Base-by-base conservation (phyloP, 1,140 invertebrate genomes). In the Drosophila quadrilineata region DNA sequence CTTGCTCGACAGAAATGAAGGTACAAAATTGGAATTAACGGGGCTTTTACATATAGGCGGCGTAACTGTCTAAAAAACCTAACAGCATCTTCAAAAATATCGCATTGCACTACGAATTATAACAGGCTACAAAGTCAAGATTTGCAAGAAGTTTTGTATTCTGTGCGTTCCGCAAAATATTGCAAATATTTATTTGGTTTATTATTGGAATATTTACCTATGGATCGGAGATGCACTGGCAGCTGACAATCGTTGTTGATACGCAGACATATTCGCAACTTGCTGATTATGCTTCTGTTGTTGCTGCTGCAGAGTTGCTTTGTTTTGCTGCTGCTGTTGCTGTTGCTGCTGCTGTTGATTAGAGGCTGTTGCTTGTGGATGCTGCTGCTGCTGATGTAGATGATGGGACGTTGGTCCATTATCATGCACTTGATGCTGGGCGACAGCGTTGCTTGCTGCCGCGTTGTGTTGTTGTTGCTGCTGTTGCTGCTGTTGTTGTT, bases 341-440 rank as follows among this genome's bases (percentile, higher is more conserved):
- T 64, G 62, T 31, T 64, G 60, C 19, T 64, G 65, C 36, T 75
- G 80, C 40, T 74, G 68, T 46, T 82, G 76, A 82, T 76, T 80
- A 70, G 77, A 65, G 14, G 75, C 75, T 68, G 80, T 62, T 62
- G 68, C 63, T 64, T 74, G 86, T 38, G 60, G 58, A 49, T 65
- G 60, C 33, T 64, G 62, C 40, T 64, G 60, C 19, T 64, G 65
- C 36, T 75, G 72, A 65, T 87, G 82, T 50, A 75, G 64, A 71
- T 88, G 85, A 67, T 73, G 82, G 86, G 86, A 75, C 76, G 86
- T 77, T 68, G 86, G 86, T 85, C 76, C 73, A 86, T 88, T 88
- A 86, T 87, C 84, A 84, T 79, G 69, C 67, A 76, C 79, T 65
- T 85, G 74, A 40, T 79, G 75, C 49, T 77, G 33, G 50, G 69